Conservation (phyloP, 2,113 vertebrate species). For the Prolemur simus region DNA sequence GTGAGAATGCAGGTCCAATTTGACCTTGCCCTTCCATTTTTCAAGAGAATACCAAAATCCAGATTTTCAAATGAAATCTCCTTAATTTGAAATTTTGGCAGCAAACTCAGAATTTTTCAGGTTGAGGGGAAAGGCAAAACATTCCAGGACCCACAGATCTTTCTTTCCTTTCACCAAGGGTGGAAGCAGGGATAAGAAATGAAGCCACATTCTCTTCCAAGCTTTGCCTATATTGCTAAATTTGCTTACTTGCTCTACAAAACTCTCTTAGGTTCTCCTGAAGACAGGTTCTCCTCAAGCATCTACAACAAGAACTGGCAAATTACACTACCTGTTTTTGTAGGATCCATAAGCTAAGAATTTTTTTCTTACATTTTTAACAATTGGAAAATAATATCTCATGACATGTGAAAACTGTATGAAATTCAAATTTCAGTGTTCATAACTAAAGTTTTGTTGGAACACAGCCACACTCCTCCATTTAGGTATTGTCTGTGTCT, state of each 20-base stretch:
- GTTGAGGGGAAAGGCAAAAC: not conserved
- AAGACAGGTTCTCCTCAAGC: not conserved
- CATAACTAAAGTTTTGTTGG: constrained; percentile 31
- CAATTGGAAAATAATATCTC: not conserved
- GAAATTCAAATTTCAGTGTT: constrained; percentile 29
- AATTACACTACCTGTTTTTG: not conserved
- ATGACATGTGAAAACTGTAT: not conserved
- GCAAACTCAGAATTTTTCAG: not conserved
- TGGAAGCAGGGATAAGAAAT: not conserved
- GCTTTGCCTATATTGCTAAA: not conserved
- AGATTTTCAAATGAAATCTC: constrained; percentile 15
- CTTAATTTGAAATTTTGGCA: not conserved
- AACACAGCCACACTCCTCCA: not conserved
- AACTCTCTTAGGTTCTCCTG: not conserved
- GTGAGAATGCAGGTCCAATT: not conserved
- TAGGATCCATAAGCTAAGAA: not conserved
- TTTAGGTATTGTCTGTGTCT: not conserved
- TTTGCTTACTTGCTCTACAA: not conserved
- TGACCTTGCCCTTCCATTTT: not conserved
- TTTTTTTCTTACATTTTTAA: not conserved
- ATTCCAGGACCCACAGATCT: not conserved
- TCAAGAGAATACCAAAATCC: not conserved
- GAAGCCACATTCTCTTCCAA: not conserved
- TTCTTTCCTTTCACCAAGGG: not conserved
- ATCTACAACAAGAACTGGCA: not conserved